Evolutionary conservation across 2,113 vertebrate species (phyloP).

Genomic region (Tyto alba): DNA sequence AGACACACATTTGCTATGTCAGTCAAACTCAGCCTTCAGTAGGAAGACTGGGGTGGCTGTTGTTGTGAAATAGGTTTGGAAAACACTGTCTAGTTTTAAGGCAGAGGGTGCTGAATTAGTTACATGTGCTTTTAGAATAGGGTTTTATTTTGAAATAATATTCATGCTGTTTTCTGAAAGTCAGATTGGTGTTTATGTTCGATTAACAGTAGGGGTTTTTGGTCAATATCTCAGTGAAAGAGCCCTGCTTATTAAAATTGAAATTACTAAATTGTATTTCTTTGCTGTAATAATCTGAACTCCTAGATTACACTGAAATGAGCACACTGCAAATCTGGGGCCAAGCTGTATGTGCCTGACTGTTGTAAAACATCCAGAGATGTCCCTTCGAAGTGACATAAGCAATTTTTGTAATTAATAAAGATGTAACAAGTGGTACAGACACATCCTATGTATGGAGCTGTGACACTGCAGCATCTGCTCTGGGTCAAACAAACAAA

Average conservation of each 20-base stretch:
- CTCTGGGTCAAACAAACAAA: not conserved
- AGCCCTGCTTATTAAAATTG: not conserved
- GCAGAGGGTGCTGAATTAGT: not conserved
- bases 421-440: not conserved
- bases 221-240: not conserved
- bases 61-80: not conserved
- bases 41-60: not conserved
- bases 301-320: not conserved
- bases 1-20: not conserved
- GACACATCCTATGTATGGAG: fast-evolving
- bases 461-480: not conserved
- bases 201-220: not conserved
- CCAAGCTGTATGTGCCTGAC: not conserved
- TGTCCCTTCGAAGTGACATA: not conserved
- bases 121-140: not conserved
- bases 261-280: not conserved
- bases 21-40: not conserved
- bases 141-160: not conserved
- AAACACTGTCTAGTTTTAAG: not conserved
- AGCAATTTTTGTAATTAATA: not conserved
- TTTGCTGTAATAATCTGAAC: not conserved
- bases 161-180: not conserved
- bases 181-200: not conserved
- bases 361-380: not conserved
- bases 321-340: not conserved